Evolutionary conservation across 1,140 invertebrate species (phyloP).

Genomic region (Trinorchestia longiramus): DNA sequence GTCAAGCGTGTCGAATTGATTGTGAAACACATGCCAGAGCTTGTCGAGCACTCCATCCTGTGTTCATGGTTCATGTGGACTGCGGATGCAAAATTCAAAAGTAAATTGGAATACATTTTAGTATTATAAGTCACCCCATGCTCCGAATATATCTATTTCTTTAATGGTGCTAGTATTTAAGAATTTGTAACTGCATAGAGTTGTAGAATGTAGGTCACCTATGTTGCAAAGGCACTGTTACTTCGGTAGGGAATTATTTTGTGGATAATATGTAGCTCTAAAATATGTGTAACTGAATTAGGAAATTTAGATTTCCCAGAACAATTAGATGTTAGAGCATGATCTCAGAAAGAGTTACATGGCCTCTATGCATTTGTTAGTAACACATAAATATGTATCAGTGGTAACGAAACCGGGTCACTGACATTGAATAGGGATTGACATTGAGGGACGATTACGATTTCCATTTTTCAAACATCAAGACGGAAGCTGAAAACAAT

Average conservation of each 20-base stretch:
- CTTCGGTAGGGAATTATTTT: neutral
- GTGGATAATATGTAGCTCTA: neutral
- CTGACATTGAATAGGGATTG: no score
- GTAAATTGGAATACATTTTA: neutral
- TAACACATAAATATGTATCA: neutral
- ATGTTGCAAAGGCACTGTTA: neutral
- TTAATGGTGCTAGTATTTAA: neutral
- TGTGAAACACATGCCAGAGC: neutral
- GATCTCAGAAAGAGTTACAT: neutral
- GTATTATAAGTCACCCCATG: neutral
- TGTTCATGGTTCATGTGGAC: neutral
- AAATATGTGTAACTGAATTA: neutral
- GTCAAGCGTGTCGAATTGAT: neutral
- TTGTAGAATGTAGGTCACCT: neutral
- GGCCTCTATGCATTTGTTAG: neutral
- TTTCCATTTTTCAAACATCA: no score
- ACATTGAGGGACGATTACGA: no score
- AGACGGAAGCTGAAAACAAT: no score
- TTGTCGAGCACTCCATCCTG: neutral
- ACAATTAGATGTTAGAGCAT: neutral
- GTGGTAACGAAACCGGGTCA: neutral
- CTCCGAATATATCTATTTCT: neutral
- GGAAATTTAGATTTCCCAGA: neutral
- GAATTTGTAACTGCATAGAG: neutral
- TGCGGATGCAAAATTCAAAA: neutral